Conservation (phyloP, 2,888 invertebrate genomes). For the Chymomyza caudatula region DNA sequence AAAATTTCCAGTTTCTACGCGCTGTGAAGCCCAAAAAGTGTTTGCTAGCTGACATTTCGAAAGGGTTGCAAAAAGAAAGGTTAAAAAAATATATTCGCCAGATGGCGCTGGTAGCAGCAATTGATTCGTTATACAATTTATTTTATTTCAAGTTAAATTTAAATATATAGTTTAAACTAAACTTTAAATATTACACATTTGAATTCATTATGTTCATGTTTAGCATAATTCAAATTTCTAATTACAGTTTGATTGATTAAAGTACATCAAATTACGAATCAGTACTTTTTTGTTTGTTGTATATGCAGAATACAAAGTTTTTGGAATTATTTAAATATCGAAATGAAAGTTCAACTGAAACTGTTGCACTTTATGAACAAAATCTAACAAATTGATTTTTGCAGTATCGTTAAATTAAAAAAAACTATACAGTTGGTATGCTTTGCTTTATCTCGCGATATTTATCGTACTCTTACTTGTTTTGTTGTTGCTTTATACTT, state of each 20-base stretch:
- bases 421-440: conserved; percentile 40
- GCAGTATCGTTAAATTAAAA: conserved; percentile 10
- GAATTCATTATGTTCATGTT: conserved; percentile 32
- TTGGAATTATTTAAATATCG: conserved; percentile 17
- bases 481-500: conserved; percentile 36
- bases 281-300: conserved; percentile 19
- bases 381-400: conserved; percentile 32
- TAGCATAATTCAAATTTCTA: conserved; percentile 32
- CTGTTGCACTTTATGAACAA: conserved; percentile 35
- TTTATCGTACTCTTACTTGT: not conserved
- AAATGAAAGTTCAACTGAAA: conserved; percentile 33
- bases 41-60: not conserved
- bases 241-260: conserved; percentile 38
- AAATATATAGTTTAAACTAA: conserved; percentile 24
- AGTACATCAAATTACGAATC: conserved; percentile 36
- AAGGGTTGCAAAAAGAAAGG: conserved; percentile 28
- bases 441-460: not conserved
- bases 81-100: not conserved
- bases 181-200: conserved; percentile 36
- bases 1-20: conserved; percentile 8
- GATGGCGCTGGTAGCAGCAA: not conserved
- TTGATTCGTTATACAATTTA: not conserved
- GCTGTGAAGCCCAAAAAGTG: conserved; percentile 37
- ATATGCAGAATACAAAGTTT: not conserved
- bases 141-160: conserved; percentile 44